A percentile compares a stretch with the other conserved stretches of the same genome.
Conservation (phyloP, 2,113 vertebrate species). For the Struthio camelus region DNA sequence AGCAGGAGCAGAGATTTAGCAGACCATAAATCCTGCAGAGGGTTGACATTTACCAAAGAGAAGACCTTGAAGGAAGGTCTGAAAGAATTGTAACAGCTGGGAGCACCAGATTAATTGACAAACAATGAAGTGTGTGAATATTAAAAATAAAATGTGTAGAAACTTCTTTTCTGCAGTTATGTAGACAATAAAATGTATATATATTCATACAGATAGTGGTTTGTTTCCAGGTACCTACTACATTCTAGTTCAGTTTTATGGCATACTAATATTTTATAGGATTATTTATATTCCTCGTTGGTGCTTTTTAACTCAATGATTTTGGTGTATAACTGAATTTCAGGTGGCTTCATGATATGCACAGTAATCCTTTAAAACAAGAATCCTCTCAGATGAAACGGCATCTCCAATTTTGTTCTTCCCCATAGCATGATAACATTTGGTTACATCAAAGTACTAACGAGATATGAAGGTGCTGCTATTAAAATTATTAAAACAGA, state of each 20-base stretch:
- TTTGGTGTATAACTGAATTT: neutral
- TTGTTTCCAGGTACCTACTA: neutral
- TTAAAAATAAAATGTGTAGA: neutral
- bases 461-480: neutral
- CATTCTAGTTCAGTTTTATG: neutral
- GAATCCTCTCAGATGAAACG: neutral
- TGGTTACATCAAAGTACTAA: neutral
- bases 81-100: constrained; percentile 43
- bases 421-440: neutral
- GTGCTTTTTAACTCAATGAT: neutral
- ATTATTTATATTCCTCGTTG: neutral
- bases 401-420: neutral
- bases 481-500: neutral
- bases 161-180: neutral
- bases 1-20: constrained; percentile 6
- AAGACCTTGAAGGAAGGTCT: constrained; percentile 48
- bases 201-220: neutral
- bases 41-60: constrained; percentile 40
- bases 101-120: constrained; percentile 12
- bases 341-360: neutral
- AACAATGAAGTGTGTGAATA: constrained; percentile 10
- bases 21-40: constrained; percentile 23
- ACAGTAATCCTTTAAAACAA: neutral
- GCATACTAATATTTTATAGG: neutral
- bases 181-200: neutral